These are phyloP conservation scores for Anabas testudineus DNA, from an alignment of 2,797 vertebrate species.

Conservation along the genomic window DNA sequence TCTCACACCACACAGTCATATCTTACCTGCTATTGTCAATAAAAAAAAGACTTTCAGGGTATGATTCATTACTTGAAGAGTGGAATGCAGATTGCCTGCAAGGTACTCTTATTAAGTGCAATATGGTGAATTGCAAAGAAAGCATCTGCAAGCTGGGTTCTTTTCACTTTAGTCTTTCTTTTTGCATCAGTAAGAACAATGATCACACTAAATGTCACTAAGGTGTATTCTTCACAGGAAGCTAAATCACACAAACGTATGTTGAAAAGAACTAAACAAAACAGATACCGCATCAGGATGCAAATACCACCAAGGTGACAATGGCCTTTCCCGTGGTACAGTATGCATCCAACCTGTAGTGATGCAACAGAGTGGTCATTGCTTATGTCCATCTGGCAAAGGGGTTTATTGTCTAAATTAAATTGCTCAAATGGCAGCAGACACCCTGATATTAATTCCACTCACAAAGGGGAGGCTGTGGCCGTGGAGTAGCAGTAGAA, in stretches of 20 bases:
- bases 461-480: too few relatives aligned
- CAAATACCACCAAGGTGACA: conserved; percentile 37
- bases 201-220: conserved; percentile 19
- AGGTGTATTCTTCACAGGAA: conserved; percentile 6
- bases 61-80: conserved; percentile 68
- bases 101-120: conserved; percentile 53
- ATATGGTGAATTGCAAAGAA: conserved; percentile 27
- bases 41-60: conserved; percentile 58
- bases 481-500: background rate
- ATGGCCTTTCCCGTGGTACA: conserved; percentile 33
- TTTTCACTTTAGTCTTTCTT: conserved; percentile 49
- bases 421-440: conserved; percentile 46
- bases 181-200: conserved; percentile 44
- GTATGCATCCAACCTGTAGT: too few relatives aligned
- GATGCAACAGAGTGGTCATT: conserved; percentile 55
- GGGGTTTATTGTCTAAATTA: conserved; percentile 66
- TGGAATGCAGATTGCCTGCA: conserved; percentile 58
- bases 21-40: conserved; percentile 65
- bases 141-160: conserved; percentile 1
- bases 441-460: too few relatives aligned
- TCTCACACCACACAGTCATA: conserved; percentile 61
- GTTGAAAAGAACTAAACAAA: background rate
- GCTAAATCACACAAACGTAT: conserved; percentile 14
- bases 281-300: background rate
- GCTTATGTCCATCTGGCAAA: conserved; percentile 64